phyloP scores from a whole-genome alignment of 2,888 invertebrate species.

The Salticus scenicus region DNA sequence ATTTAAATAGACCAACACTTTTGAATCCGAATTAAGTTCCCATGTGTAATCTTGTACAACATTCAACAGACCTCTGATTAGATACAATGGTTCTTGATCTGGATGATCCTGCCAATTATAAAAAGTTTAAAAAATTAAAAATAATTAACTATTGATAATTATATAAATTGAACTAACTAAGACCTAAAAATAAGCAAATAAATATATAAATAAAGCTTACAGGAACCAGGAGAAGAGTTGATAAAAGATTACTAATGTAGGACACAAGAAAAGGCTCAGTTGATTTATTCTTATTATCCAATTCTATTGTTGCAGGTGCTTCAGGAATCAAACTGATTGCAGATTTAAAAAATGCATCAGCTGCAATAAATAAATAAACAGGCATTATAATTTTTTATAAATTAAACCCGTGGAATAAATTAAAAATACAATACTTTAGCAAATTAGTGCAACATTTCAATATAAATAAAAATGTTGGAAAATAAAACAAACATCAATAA shows the following conservation, averaged over 20 bases:
- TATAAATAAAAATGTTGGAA: too few species aligned
- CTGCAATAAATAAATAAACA: slow-evolving; percentile 80
- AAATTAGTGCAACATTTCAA: too few species aligned
- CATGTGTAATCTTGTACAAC: slow-evolving; percentile 82
- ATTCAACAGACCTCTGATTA: slow-evolving; percentile 87
- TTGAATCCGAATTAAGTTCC: slow-evolving; percentile 79
- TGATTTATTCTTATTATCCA: slow-evolving; percentile 84
- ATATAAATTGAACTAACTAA: not conserved
- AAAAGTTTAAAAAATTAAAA: too few species aligned
- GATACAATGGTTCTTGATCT: slow-evolving; percentile 88
- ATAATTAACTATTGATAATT: not conserved
- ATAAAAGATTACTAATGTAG: slow-evolving; percentile 81
- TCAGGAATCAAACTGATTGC: slow-evolving; percentile 87
- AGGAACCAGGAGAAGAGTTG: slow-evolving; percentile 71
- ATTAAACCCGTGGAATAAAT: too few species aligned
- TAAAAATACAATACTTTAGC: not conserved
- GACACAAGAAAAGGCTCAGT: slow-evolving; percentile 80
- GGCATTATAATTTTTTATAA: too few species aligned
- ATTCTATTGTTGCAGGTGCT: slow-evolving; percentile 83
- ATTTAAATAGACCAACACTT: slow-evolving; percentile 83
- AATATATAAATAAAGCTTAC: slow-evolving; percentile 73
- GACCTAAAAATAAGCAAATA: not conserved
- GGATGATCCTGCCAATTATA: slow-evolving; percentile 87
- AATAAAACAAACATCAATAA: too few species aligned
- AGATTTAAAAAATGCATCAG: slow-evolving; percentile 95